A percentile compares a stretch with the other conserved stretches of the same genome.
Evolutionary conservation across 2,113 vertebrate species (phyloP).

Genomic region (Nycticorax nycticorax): DNA sequence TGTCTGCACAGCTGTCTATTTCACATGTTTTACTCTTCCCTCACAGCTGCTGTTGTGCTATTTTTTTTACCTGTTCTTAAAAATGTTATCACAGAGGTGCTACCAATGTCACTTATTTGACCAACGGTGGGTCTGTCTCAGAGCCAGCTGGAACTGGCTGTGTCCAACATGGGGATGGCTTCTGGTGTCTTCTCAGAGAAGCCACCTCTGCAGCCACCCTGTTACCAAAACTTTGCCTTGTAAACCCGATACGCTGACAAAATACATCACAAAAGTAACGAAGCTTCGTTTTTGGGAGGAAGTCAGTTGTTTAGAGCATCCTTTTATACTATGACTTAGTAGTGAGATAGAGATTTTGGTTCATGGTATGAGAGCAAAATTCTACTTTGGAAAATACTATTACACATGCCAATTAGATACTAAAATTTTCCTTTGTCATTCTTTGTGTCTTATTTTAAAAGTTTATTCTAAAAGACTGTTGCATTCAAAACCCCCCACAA

Average conservation of each 20-base stretch:
- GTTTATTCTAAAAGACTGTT: neutral
- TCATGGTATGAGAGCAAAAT: neutral
- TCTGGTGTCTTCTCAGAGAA: neutral
- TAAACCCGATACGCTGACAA: neutral
- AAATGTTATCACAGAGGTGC: neutral
- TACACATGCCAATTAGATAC: neutral
- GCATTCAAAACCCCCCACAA: neutral
- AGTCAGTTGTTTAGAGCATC: neutral
- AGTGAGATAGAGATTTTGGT: neutral
- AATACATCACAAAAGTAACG: neutral
- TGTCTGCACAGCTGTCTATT: neutral
- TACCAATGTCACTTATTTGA: rapidly evolving
- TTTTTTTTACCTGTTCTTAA: neutral
- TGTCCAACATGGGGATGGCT: neutral
- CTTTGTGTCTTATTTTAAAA: neutral
- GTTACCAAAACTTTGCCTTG: neutral
- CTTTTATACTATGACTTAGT: neutral
- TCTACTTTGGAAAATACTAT: neutral
- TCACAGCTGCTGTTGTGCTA: neutral
- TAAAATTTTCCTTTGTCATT: neutral
- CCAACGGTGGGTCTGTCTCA: neutral
- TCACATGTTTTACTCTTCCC: neutral
- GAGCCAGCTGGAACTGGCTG: neutral
- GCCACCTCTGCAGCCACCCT: neutral
- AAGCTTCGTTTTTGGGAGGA: neutral